A percentile compares a stretch with the other conserved stretches of the same genome.
phyloP scores from a whole-genome alignment of 1,140 invertebrate genomes.

The Hydropsyche tenuis region DNA sequence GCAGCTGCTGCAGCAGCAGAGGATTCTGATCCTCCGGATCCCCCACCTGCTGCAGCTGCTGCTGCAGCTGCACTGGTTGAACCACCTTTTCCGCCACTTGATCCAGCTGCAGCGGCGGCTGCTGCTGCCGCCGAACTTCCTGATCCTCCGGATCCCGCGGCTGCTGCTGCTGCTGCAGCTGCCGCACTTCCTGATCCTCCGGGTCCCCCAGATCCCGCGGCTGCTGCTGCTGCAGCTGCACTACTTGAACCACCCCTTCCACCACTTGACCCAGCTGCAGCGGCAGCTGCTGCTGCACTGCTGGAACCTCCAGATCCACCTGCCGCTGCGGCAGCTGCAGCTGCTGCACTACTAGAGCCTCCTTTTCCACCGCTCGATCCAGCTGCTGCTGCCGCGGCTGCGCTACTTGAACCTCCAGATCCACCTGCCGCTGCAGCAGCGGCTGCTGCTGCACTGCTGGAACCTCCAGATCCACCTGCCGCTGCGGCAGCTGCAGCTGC shows the following conservation, averaged over 20 bases:
- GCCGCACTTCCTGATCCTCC: slow-evolving; percentile 50
- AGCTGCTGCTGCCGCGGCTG: slow-evolving; percentile 25
- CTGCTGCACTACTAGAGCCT: slow-evolving; percentile 29
- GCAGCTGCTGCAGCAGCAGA: not conserved
- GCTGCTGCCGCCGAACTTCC: slow-evolving; percentile 51
- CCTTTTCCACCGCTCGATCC: slow-evolving; percentile 15
- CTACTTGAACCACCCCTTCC: slow-evolving; percentile 32
- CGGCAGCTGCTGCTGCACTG: too few species aligned
- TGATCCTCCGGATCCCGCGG: not conserved
- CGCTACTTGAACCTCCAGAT: slow-evolving; percentile 47
- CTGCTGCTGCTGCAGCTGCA: slow-evolving; percentile 48
- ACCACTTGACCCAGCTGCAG: slow-evolving; percentile 36
- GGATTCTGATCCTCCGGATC: not conserved
- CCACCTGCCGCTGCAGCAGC: slow-evolving; percentile 42
- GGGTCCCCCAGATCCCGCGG: slow-evolving; percentile 18
- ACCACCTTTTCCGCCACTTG: not conserved
- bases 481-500: slow-evolving; percentile 12
- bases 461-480: slow-evolving; percentile 31
- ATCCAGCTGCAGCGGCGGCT: slow-evolving; percentile 15
- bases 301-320: too few species aligned
- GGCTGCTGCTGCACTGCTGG: slow-evolving; percentile 44
- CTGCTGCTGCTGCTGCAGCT: slow-evolving; percentile 51
- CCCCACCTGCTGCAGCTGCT: not conserved
- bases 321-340: slow-evolving; percentile 7
- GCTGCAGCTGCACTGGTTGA: not conserved